Base-by-base conservation (phyloP, 2,113 vertebrate genomes). In the Himantopus leucocephalus region DNA sequence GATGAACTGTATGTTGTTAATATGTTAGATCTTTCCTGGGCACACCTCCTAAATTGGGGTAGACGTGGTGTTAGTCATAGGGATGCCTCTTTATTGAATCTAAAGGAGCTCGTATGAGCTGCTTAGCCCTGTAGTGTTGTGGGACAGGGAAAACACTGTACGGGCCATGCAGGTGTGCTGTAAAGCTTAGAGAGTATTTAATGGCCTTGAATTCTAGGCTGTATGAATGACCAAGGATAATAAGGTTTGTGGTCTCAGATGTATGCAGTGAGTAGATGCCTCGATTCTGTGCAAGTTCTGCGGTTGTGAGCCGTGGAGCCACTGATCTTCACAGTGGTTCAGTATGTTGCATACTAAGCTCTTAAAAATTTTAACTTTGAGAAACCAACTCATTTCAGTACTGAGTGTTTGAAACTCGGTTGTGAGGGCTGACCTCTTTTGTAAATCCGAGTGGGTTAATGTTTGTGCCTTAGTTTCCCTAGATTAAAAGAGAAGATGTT, bases 51-150 rank as follows among this genome's bases (percentile, higher is more conserved):
- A 64, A 91, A 60, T 16, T 77, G 68, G 63, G 17, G 15, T 62
- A 52, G 55, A 70, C 81, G n/a, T 35, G 37, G 9, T 74, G 37
- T 95, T 96, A 96, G 76, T 97, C 79, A 77, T 30, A 62, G 68
- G 29, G 13, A 43, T 71, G 37, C 50, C 12, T 83, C 63, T 11
- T 90, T 39, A 62, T 58, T 77, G 50, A 74, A 11, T 53, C 41
- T 48, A 4, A 55, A 68, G 35, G 56, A 63, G 37, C 22, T 93
- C 21, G 1, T 32, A 0, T 12, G 58, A 83, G 75, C 30, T 76
- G 58, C 35, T 70, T 26, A 70, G 53, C 35, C 63, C 62, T 72
- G 53, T 12, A n/a, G 13, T 11, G 48, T 20, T 68, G 37, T 91
- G 63, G 59, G n/a, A 9, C 1, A 4, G 58, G 53, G 12, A 53